phyloP scores from a whole-genome alignment of 2,888 invertebrate species.

The Julus scandinavius region DNA sequence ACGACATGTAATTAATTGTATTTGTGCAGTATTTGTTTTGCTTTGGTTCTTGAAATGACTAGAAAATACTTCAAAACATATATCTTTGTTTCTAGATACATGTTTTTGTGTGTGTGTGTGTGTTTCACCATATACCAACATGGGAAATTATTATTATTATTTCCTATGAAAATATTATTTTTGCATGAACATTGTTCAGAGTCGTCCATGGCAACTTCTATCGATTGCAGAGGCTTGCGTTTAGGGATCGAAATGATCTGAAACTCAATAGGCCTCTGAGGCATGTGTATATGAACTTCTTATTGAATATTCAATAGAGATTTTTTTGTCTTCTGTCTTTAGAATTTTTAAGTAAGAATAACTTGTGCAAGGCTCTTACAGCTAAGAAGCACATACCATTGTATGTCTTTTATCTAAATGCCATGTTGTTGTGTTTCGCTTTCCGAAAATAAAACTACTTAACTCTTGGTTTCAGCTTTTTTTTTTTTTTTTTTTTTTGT shows the following conservation, averaged over 20 bases:
- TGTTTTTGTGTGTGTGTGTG: too few relatives aligned
- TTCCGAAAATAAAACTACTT: slow-evolving; percentile 24
- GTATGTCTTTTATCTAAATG: neutral
- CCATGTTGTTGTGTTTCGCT: neutral
- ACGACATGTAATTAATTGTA: too few relatives aligned
- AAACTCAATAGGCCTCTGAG: neutral
- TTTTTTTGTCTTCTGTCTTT: neutral
- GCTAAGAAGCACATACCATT: neutral
- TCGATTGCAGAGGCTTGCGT: neutral
- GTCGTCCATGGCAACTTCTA: slow-evolving; percentile 39
- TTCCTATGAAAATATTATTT: slow-evolving; percentile 28
- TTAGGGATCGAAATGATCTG: slow-evolving; percentile 14
- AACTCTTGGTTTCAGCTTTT: neutral
- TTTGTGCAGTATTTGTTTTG: too few relatives aligned
- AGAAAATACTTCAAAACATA: too few relatives aligned
- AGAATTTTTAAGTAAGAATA: neutral
- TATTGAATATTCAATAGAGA: neutral
- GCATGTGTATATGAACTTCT: neutral
- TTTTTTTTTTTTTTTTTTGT: neutral
- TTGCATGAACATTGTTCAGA: slow-evolving; percentile 12
- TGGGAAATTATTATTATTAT: neutral
- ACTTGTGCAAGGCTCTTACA: neutral
- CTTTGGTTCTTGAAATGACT: too few relatives aligned
- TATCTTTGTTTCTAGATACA: too few relatives aligned
- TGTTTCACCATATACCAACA: neutral